A percentile compares a stretch with the other conserved stretches of the same genome.
Conservation (phyloP, 53 echinoderm and acorn worm genomes). For the Mesocentrotus franciscanus region DNA sequence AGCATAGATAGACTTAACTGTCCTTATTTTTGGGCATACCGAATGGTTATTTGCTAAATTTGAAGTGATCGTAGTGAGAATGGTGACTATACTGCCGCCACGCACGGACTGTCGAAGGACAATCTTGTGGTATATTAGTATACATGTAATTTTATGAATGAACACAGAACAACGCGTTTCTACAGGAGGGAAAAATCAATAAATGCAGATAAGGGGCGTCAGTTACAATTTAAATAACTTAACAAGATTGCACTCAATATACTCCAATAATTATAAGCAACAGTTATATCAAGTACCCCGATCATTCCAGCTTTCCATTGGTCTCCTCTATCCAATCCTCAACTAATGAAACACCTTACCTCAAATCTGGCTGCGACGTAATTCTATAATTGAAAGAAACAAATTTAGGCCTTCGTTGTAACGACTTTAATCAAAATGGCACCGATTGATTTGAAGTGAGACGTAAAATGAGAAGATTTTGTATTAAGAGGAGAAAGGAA, state of each 20-base stretch:
- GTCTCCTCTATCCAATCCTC: background rate
- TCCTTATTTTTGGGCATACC: no score
- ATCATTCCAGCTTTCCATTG: background rate
- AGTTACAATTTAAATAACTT: background rate
- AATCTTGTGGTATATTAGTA: no score
- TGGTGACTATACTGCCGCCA: no score
- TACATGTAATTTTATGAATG: background rate
- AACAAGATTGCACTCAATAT: background rate
- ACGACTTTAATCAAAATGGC: conserved; percentile 22
- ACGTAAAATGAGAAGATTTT: conserved; percentile 11
- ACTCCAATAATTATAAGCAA: background rate
- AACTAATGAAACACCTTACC: background rate
- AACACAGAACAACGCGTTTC: background rate
- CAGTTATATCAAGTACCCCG: background rate
- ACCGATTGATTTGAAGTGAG: conserved; percentile 7
- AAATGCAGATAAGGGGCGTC: background rate
- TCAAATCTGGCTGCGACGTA: background rate
- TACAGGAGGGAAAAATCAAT: background rate
- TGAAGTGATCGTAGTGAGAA: no score
- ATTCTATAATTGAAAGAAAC: conserved; percentile 33
- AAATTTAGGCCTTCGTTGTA: conserved; percentile 14
- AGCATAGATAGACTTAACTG: no score
- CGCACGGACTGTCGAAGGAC: no score
- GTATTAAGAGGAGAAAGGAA: background rate
- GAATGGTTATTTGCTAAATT: no score